Evolutionary conservation across 2,797 vertebrate species (phyloP).

Genomic region (Danio aesculapii): DNA sequence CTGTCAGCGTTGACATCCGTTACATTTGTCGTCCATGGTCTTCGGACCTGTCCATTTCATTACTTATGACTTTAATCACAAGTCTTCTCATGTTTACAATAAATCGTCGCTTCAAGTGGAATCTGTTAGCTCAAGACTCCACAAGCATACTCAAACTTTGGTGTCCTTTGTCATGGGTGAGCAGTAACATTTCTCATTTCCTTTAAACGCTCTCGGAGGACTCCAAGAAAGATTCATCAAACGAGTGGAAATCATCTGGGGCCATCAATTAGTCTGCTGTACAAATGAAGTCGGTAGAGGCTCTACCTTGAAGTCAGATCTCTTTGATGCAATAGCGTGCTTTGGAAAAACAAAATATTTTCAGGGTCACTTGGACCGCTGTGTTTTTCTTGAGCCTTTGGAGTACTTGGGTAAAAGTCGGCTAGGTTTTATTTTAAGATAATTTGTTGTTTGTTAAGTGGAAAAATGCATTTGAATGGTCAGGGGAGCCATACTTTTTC

Average conservation of each 20-base stretch:
- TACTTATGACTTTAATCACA: conserved; percentile 50
- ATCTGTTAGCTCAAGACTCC: conserved; percentile 35
- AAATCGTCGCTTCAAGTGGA: conserved; percentile 46
- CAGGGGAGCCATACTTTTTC: conserved; percentile 86
- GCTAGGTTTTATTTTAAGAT: conserved; percentile 85
- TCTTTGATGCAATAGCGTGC: conserved; percentile 62
- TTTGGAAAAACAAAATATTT: conserved; percentile 66
- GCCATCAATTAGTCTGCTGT: conserved; percentile 56
- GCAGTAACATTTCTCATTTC: conserved; percentile 62
- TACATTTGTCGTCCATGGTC: conserved; percentile 33
- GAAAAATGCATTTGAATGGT: conserved; percentile 89
- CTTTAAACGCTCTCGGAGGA: conserved; percentile 57
- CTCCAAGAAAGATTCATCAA: conserved; percentile 53
- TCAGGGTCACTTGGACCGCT: conserved; percentile 81
- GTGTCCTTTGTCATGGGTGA: conserved; percentile 58
- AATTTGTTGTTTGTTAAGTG: conserved; percentile 86
- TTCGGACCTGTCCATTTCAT: conserved; percentile 32
- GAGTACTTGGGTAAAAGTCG: conserved; percentile 85
- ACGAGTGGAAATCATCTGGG: conserved; percentile 54
- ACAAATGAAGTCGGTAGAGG: conserved; percentile 50
- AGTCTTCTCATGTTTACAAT: conserved; percentile 51
- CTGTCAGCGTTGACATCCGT: conserved; percentile 36
- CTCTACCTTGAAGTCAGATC: conserved; percentile 61
- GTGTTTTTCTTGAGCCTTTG: conserved; percentile 78
- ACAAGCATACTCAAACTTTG: conserved; percentile 55